phyloP scores from a whole-genome alignment of 1,140 invertebrate genomes.

The Zaprionus tsacasi region DNA sequence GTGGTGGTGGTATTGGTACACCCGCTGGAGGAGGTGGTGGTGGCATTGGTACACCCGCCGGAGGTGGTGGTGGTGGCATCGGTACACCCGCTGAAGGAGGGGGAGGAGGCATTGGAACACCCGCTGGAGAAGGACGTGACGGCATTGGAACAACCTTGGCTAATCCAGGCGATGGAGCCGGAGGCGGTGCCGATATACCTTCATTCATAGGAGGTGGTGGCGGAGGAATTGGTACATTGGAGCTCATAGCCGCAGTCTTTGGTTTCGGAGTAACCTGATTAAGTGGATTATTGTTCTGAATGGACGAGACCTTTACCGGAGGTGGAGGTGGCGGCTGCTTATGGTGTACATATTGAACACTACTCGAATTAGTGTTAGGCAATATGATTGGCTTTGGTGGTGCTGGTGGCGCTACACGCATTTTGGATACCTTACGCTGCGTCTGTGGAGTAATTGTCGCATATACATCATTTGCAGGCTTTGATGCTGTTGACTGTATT shows the following conservation, averaged over 20 bases:
- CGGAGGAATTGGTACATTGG: constrained; percentile 19
- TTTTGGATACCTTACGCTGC: constrained; percentile 58
- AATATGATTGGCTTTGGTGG: constrained; percentile 63
- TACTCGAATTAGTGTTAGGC: constrained; percentile 27
- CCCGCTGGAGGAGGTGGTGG: constrained; percentile 26
- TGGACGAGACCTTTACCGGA: not conserved
- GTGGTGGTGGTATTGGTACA: too few relatives aligned
- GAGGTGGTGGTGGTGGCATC: constrained; percentile 45
- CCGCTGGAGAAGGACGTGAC: constrained; percentile 27
- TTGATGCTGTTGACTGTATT: constrained; percentile 22
- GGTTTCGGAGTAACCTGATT: constrained; percentile 9
- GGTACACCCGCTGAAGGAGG: constrained; percentile 41
- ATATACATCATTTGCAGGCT: constrained; percentile 39
- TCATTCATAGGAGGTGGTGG: constrained; percentile 43
- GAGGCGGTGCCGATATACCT: constrained; percentile 48
- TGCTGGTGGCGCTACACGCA: constrained; percentile 59
- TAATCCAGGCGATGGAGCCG: constrained; percentile 34
- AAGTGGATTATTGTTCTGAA: not conserved
- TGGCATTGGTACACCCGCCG: constrained; percentile 23
- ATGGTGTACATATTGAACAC: constrained; percentile 28
- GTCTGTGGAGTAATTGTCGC: constrained; percentile 63
- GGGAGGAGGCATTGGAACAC: constrained; percentile 37
- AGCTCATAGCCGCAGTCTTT: not conserved
- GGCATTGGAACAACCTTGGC: constrained; percentile 27
- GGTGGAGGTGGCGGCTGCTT: constrained; percentile 38